phyloP scores from a whole-genome alignment of 2,113 vertebrate species.

The Synodontis membranacea region DNA sequence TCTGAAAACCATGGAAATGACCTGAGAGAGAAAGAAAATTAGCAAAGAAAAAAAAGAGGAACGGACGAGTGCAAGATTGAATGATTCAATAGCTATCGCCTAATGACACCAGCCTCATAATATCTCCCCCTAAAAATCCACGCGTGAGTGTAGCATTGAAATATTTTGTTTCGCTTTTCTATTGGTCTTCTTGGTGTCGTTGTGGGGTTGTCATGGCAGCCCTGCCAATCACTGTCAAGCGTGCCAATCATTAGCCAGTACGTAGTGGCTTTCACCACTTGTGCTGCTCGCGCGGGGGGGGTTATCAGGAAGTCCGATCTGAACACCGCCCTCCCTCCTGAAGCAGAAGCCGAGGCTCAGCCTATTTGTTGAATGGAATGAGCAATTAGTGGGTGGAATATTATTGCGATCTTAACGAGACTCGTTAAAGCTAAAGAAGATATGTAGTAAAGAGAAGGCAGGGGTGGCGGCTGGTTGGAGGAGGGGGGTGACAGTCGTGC shows the following conservation, averaged over 20 bases:
- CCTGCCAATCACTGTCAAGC: constrained; percentile 99
- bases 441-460: constrained; percentile 75
- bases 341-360: constrained; percentile 81
- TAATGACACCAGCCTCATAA: constrained; percentile 99
- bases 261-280: constrained; percentile 98
- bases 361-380: constrained; percentile 89
- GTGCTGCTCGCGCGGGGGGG: constrained; percentile 72
- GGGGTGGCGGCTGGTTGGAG: constrained; percentile 61
- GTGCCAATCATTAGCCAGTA: constrained; percentile 99
- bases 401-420: constrained; percentile 89
- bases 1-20: constrained; percentile 99
- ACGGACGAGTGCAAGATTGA: constrained; percentile 91
- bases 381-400: constrained; percentile 91
- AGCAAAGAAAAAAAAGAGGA: constrained; percentile 74
- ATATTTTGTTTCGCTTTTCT: constrained; percentile 99
- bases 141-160: constrained; percentile 98
- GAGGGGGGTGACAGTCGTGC: constrained; percentile 76
- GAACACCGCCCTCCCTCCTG: constrained; percentile 85
- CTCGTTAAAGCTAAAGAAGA: constrained; percentile 83
- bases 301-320: constrained; percentile 88
- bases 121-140: constrained; percentile 99
- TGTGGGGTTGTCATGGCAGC: constrained; percentile 98
- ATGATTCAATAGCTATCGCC: constrained; percentile 97
- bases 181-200: constrained; percentile 99
- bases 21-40: constrained; percentile 88